Evolutionary conservation across 1,140 invertebrate genomes (phyloP).

Genomic region (Drosophila repleta): DNA sequence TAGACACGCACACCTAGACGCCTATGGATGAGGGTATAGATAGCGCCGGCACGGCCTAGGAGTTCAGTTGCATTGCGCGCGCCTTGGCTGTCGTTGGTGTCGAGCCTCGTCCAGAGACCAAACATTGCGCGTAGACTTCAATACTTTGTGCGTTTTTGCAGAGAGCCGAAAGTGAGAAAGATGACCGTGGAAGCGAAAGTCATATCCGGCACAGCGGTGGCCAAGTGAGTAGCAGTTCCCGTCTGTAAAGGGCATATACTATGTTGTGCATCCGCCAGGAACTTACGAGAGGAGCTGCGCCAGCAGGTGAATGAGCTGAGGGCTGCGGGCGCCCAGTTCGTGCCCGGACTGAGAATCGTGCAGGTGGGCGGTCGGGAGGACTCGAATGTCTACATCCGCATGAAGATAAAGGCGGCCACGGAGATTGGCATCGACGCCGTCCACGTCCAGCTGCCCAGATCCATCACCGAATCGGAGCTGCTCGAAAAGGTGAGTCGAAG

Average conservation of each 20-base stretch:
- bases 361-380: conserved; percentile 97
- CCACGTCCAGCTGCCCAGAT: conserved; percentile 92
- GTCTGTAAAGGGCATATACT: background rate
- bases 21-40: conserved; percentile 51
- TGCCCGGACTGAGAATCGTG: conserved; percentile 92
- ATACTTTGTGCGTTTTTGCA: conserved; percentile 51
- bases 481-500: conserved; percentile 85
- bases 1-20: background rate
- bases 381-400: conserved; percentile 99
- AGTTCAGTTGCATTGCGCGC: conserved; percentile 70
- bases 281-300: conserved; percentile 89
- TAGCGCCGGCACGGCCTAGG: conserved; percentile 31
- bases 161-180: conserved; percentile 41
- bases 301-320: conserved; percentile 88
- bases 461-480: conserved; percentile 92
- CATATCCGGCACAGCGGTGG: conserved; percentile 87
- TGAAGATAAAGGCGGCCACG: conserved; percentile 96
- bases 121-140: conserved; percentile 13
- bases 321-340: conserved; percentile 86
- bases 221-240: conserved; percentile 83
- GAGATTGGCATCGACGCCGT: conserved; percentile 95
- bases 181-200: conserved; percentile 84
- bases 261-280: conserved; percentile 85
- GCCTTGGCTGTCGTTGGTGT: conserved; percentile 41
- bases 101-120: conserved; percentile 20